Base-by-base conservation (phyloP, 2,888 invertebrate genomes). In the Dendrolimus pini region DNA sequence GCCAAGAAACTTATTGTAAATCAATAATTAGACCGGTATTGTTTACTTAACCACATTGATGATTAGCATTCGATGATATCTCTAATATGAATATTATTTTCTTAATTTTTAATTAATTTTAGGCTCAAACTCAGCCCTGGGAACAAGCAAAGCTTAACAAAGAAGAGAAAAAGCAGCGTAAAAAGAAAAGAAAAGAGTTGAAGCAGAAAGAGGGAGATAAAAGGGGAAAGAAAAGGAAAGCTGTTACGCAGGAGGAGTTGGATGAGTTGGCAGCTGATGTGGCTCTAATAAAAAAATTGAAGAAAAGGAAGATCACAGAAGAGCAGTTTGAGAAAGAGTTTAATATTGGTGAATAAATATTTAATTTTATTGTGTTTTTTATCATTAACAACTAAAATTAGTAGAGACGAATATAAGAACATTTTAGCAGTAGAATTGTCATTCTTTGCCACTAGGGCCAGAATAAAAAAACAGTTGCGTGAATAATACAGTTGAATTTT, bases 261-360 rank as follows among this genome's bases (percentile, higher is more conserved):
- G 93, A 93, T 42, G 96, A 97, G 72, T 73, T 97, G 55, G 94
- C 94, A 8, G 94, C 93, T 58, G 98, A 98, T 76, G 93, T 96
- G 56, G 93, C 95, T 7, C 87, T 98, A 41, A 93, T 97, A 61
- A 98, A 97, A 78, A 97, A 96, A 71, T 85, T 97, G 0, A 98
- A 97, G 78, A 96, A 94, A 72, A 94, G 96, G 68, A 97, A 97
- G 80, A 94, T 95, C 41, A 91, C 91, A 0, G 88, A 93, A 57
- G 93, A 94, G 64, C 93, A 95, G 68, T 94, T 93, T 68, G 93
- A 95, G 65, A 85, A 93, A 66, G 89, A 92, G 65, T 94, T 95
- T 77, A 93, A 93, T 60, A 74, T 81, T 7, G 77, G 82, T 14
- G 75, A 83, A 72, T 81, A 77, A 75, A 73, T 53, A 54, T 58